phyloP scores from a whole-genome alignment of 1,140 invertebrate genomes.

The Drosophila melanica region DNA sequence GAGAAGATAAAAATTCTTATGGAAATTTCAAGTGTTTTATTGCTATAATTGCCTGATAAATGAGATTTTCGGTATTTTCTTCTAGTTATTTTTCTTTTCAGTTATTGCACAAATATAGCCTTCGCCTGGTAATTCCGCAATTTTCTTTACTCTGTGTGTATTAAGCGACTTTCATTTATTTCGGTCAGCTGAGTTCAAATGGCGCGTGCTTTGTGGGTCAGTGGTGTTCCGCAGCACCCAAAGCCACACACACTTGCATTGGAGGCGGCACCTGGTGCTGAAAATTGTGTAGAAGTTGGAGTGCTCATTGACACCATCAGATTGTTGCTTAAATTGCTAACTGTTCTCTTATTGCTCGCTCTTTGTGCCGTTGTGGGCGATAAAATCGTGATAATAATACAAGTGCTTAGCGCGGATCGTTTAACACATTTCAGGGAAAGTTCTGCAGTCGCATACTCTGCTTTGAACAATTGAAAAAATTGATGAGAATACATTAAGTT shows the following conservation, averaged over 20 bases:
- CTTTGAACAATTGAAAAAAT: neutral
- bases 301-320: slow-evolving; percentile 70
- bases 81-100: neutral
- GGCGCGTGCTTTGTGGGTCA: slow-evolving; percentile 76
- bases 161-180: slow-evolving; percentile 69
- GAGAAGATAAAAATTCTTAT: slow-evolving; percentile 46
- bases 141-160: slow-evolving; percentile 47
- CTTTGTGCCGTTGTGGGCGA: slow-evolving; percentile 25
- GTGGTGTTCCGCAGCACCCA: slow-evolving; percentile 21
- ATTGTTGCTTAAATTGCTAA: slow-evolving; percentile 55
- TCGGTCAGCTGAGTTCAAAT: slow-evolving; percentile 72
- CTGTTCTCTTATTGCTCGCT: slow-evolving; percentile 53
- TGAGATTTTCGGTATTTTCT: slow-evolving; percentile 37
- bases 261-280: slow-evolving; percentile 13
- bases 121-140: slow-evolving; percentile 19
- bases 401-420: slow-evolving; percentile 50
- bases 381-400: slow-evolving; percentile 62
- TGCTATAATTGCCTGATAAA: slow-evolving; percentile 47
- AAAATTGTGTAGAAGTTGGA: slow-evolving; percentile 28
- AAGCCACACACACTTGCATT: neutral
- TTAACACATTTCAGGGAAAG: slow-evolving; percentile 63
- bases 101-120: neutral
- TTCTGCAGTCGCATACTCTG: slow-evolving; percentile 20
- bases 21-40: slow-evolving; percentile 66
- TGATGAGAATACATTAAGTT: neutral